These are phyloP conservation scores for Callionymus lyra DNA, from an alignment of 2,113 vertebrate species.

Conservation along the genomic window DNA sequence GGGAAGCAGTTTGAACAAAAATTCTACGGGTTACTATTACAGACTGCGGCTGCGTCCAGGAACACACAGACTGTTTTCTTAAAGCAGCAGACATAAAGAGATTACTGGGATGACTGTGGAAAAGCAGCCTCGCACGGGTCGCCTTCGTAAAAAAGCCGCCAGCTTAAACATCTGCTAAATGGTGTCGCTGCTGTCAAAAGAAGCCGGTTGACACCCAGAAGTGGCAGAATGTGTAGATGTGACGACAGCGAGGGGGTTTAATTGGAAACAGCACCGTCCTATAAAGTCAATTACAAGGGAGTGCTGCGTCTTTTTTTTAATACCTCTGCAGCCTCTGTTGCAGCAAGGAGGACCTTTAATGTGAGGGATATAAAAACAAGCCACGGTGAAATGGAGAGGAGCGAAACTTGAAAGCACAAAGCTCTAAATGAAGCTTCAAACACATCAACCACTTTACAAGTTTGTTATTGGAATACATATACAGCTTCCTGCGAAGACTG, in stretches of 20 bases:
- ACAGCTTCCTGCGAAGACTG: too few species aligned
- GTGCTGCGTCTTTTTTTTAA: slow-evolving; percentile 46
- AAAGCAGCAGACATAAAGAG: slow-evolving; percentile 31
- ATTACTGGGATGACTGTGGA: slow-evolving; percentile 40
- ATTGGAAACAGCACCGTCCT: slow-evolving; percentile 30
- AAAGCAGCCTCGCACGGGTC: slow-evolving; percentile 35
- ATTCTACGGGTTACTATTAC: slow-evolving; percentile 64
- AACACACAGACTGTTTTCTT: slow-evolving; percentile 61
- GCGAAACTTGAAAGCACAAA: slow-evolving; percentile 20
- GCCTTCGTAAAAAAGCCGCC: too few species aligned
- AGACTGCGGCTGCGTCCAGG: slow-evolving; percentile 54
- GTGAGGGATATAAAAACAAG: slow-evolving; percentile 41
- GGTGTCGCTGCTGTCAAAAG: slow-evolving; percentile 15
- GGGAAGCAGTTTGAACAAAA: slow-evolving; percentile 49
- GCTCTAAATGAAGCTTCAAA: slow-evolving; percentile 22
- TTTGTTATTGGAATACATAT: too few species aligned
- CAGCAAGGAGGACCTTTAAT: slow-evolving; percentile 48
- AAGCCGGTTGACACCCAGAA: slow-evolving; percentile 2
- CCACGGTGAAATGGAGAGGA: slow-evolving; percentile 4
- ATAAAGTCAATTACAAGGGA: slow-evolving; percentile 54
- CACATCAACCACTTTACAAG: too few species aligned
- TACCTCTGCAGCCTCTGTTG: slow-evolving; percentile 35
- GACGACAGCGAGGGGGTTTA: slow-evolving; percentile 12
- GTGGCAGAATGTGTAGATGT: slow-evolving; percentile 1
- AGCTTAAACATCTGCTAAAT: slow-evolving; percentile 24